Conservation (phyloP, 2,113 vertebrate genomes). For the Orthonyx spaldingii region DNA sequence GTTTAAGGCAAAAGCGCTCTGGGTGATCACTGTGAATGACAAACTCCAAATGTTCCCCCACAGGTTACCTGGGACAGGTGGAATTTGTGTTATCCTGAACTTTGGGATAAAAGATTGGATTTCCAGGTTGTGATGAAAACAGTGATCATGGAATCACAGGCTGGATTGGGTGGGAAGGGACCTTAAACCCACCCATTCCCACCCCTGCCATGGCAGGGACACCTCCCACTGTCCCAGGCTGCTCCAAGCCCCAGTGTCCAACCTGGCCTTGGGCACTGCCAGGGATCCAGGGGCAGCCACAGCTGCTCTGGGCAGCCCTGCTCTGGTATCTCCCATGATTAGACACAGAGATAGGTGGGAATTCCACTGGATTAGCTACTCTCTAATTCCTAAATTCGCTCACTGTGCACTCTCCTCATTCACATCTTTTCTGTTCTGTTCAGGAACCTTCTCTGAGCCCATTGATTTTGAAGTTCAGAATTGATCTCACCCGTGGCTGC, state of each 20-base stretch:
- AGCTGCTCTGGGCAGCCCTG: neutral
- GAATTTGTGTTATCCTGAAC: neutral
- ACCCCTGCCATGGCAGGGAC: neutral
- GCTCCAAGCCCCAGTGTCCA: neutral
- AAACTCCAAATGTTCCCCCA: neutral
- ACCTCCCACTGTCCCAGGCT: neutral
- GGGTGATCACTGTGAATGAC: neutral
- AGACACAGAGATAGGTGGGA: neutral
- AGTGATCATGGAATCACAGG: neutral
- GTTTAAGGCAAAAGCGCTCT: neutral
- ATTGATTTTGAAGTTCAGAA: too few species aligned
- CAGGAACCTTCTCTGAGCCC: neutral
- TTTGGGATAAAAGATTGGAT: neutral
- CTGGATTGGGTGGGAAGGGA: too few species aligned
- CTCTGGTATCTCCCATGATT: rapidly evolving
- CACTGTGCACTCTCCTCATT: neutral
- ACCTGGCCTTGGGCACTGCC: neutral
- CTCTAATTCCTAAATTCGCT: neutral
- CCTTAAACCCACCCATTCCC: rapidly evolving
- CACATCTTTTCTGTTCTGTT: neutral
- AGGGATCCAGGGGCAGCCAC: neutral
- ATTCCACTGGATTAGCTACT: neutral
- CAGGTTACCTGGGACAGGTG: neutral
- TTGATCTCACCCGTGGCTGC: neutral
- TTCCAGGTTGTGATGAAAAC: neutral